Evolutionary conservation across 2,113 vertebrate species (phyloP), one percentile per base, ranked within the genome.

Genomic region (Colaptes auratus): DNA sequence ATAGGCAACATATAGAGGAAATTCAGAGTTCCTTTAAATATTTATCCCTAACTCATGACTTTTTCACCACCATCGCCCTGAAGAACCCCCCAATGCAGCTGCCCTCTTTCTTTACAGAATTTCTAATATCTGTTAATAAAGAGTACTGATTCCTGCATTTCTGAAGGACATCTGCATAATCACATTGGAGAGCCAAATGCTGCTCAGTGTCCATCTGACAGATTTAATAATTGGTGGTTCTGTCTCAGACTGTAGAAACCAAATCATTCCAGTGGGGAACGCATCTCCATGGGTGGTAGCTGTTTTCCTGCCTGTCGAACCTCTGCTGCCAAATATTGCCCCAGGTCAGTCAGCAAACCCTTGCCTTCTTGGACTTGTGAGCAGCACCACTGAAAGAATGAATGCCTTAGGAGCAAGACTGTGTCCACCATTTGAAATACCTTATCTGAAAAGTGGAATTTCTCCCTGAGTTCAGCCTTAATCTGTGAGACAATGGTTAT

Each of bases 61-160:
- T 52, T 52, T 52, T 52, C 23, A 25, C 23, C 50, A 30, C 27
- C 1, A 39, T 12, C 5, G 15, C 21, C 18, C 16, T 23, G 21
- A 81, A 59, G 18, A 73, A 56, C 2, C 17, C 7, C 11, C 16
- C 17, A 27, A 21, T 2, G 13, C 8, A 60, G 2, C 18, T 82
- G 25, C 19, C 6, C 14, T 75, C 24, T 48, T 75, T 28, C 23
- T 55, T 75, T 60, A 48, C 19, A 85, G 13, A 79, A 15, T 8
- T 5, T 58, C 28, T 89, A 79, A 39, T 46, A n/a, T 24, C 15
- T 67, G 8, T 30, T 77, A 39, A 44, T 20, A 44, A 25, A 21
- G 15, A 70, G 7, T 5, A 10, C 13, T 0, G 0, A 36, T 15
- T 60, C 50, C 33, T 73, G 28, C 9, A 35, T 79, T 89, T 91